Percentiles rank a stretch among this genome's conserved stretches.
Conservation (phyloP, 2,113 vertebrate genomes). For the Notiomystis cincta region DNA sequence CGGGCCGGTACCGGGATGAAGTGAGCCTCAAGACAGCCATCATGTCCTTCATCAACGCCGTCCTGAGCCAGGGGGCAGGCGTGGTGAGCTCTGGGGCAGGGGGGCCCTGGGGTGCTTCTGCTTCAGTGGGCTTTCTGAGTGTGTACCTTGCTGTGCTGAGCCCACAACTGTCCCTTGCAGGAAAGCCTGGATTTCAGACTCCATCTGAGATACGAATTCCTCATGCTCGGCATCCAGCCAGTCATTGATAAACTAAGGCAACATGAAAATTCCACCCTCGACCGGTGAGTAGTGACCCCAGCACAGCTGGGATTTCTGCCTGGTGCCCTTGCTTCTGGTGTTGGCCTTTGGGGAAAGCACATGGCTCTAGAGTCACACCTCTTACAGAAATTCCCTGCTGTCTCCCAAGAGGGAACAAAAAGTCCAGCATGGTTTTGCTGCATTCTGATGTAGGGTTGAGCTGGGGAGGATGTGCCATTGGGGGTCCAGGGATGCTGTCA, state of each 20-base stretch:
- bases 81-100: slow-evolving; percentile 76
- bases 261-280: slow-evolving; percentile 95
- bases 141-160: background rate
- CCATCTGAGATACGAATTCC: slow-evolving; percentile 95
- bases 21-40: slow-evolving; percentile 98
- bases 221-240: slow-evolving; percentile 98
- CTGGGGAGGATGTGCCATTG: background rate
- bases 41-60: slow-evolving; percentile 99
- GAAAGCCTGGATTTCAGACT: slow-evolving; percentile 96
- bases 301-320: rapidly evolving
- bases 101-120: background rate
- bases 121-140: background rate
- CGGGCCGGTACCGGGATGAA: slow-evolving; percentile 93
- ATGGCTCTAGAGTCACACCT: background rate
- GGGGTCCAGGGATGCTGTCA: background rate
- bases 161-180: slow-evolving; percentile 64
- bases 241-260: slow-evolving; percentile 96
- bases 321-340: background rate
- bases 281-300: slow-evolving; percentile 78
- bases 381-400: background rate
- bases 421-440: rapidly evolving
- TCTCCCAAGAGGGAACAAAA: background rate
- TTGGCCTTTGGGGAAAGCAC: background rate
- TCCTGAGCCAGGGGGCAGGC: slow-evolving; percentile 94
- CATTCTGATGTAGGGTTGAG: rapidly evolving